Evolutionary conservation across 1,140 invertebrate genomes (phyloP), one percentile per base, ranked within the genome.

Genomic region (Rhizoglyphus robini): DNA sequence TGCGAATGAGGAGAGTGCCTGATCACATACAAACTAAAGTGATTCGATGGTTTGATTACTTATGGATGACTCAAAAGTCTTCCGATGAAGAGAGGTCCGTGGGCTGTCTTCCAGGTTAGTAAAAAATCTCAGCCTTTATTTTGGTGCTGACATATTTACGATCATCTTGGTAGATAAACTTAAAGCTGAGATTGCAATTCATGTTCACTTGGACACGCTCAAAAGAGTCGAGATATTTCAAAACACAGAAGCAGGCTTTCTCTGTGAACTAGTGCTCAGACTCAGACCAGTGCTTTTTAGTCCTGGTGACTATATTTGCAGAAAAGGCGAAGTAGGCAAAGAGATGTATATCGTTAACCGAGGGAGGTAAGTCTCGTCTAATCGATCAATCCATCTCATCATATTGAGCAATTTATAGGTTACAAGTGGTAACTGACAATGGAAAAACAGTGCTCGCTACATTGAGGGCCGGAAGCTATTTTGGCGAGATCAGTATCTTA

Each of bases 281-380:
- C 80, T 98, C 65, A 81, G 90, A 71, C 94, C 94, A 36, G 93
- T 97, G 23, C 83, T 97, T 61, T 98, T 97, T 79, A 96, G 92
- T 72, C 95, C 94, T 36, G 92, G 93, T 65, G 94, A 97, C 80
- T 97, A 94, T 78, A 96, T 98, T 76, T 98, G 94, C 79, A 84
- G 93, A 72, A 98, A 97, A 88, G 93, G 93, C 71, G 93, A 96
- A 81, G 92, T 96, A 65, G 93, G 94, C 65, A 96, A 96, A 79
- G 93, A 96, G 78, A 96, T 96, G 93, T 97, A 97, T 80, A 98
- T 97, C 81, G 93, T 97, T 69, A 96, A 96, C 79, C 81, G 93
- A 70, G 94, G 95, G 66, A 48, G 63, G 63, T 64, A 64, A 48
- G 1, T 5, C 15, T 63, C 2, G 1, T 2, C 18, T n/a, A n/a